A percentile compares a stretch with the other conserved stretches of the same genome.
Evolutionary conservation across 1,140 invertebrate species (phyloP).

Genomic region (Drosophila nigromelanica): DNA sequence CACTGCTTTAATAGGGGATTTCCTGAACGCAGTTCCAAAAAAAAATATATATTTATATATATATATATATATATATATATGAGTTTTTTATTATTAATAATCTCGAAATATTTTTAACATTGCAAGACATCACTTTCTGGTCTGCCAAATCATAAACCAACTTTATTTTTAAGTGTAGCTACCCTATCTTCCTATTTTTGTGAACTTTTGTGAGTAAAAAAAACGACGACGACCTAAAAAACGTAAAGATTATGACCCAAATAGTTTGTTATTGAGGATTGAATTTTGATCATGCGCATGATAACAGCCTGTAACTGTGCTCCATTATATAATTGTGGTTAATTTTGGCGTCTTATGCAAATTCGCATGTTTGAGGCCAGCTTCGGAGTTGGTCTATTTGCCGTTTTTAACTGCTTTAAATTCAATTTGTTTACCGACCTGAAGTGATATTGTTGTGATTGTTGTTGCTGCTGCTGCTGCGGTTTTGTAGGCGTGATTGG

Average conservation of each 20-base stretch:
- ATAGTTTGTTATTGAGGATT: conserved; percentile 17
- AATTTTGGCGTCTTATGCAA: conserved; percentile 40
- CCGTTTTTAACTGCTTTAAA: conserved; percentile 49
- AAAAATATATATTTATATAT: too few relatives aligned
- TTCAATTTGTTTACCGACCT: conserved; percentile 38
- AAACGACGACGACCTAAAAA: conserved; percentile 32
- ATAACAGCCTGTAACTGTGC: conserved; percentile 21
- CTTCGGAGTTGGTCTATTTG: conserved; percentile 33
- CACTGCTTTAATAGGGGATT: neutral
- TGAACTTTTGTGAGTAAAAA: neutral
- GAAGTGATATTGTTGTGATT: conserved; percentile 20
- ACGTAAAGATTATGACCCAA: conserved; percentile 32
- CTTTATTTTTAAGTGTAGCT: neutral
- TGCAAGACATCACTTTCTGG: too few relatives aligned
- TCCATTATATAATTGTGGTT: conserved; percentile 45
- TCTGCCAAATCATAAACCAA: neutral
- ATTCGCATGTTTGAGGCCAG: conserved; percentile 44
- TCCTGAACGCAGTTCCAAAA: neutral
- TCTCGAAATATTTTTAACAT: too few relatives aligned
- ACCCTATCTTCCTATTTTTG: neutral
- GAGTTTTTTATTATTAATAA: too few relatives aligned
- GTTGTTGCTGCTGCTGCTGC: conserved; percentile 15
- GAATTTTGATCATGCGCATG: conserved; percentile 12
- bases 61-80: neutral
- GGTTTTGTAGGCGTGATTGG: conserved; percentile 41